Conservation (phyloP, 2,113 vertebrate species). For the Lophochroa leadbeateri region DNA sequence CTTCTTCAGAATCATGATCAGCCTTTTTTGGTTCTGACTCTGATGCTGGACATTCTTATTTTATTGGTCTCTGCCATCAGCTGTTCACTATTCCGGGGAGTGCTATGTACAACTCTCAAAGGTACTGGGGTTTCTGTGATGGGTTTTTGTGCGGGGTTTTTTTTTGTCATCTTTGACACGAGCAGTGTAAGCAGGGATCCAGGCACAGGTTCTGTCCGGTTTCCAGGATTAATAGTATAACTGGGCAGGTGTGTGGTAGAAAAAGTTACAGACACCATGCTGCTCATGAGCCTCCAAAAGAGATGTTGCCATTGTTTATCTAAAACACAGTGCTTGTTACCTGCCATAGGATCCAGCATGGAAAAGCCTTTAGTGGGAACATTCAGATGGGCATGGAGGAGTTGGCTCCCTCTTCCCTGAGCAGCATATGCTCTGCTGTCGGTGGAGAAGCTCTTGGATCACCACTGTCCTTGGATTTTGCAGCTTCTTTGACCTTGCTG, state of each 20-base stretch:
- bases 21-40: background rate
- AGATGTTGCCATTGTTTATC: background rate
- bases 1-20: background rate
- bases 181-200: background rate
- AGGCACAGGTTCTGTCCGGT: background rate
- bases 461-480: background rate
- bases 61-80: background rate
- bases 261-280: background rate
- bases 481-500: background rate
- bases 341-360: background rate
- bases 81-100: background rate
- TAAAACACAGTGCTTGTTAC: background rate
- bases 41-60: background rate
- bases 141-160: background rate
- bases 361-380: background rate
- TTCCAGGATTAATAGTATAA: background rate
- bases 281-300: background rate
- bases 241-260: background rate
- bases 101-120: background rate
- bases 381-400: background rate
- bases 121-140: background rate
- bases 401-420: background rate
- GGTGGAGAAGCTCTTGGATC: background rate
- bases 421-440: background rate
- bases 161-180: background rate